Base-by-base conservation (phyloP, 2,113 vertebrate species). In the Ictalurus punctatus region DNA sequence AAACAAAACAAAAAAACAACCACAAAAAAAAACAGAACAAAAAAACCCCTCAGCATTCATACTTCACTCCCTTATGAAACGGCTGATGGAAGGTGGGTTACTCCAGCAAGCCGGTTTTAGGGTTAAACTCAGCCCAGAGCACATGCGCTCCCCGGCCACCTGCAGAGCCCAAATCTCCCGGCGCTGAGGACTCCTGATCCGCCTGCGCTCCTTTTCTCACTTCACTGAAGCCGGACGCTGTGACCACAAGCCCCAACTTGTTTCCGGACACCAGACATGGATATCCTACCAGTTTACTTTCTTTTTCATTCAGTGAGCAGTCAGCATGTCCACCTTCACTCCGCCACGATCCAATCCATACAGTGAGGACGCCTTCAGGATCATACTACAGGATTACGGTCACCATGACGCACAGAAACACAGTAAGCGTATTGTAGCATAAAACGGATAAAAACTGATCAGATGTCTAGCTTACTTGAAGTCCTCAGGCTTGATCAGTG, bases 141-240 rank as follows among this genome's bases (percentile, higher is more conserved):
- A n/a, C 78, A 17, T 8, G 52, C 78, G 27, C 78, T 56, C 78
- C 56, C 27, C 2, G 52, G 78, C 52, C 52, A 81, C 78, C 52
- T 56, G 78, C 78, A 34, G 76, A 79, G 78, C 52, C 48, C 78
- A 80, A 80, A n/a, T 52, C 44, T 59, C 80, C 80, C 52, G 16
- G 54, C 54, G 30, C 80, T 59, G 7, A 37, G 56, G 56, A 37
- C 30, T 83, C 30, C 56, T 6, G 54, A 82, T 37, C 54, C 56
- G 14, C 56, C 19, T 23, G 30, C 56, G 23, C 58, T 83, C 34
- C 21, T 27, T 7, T 13, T 63, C 81, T 63, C 54, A 63, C 58
- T 27, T 63, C 23, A 16, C 58, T 6, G 30, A 23, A 40, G 23
- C 12, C 12, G 34, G 58, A 63, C 58, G 10, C 34, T 0, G 81